phyloP scores from a whole-genome alignment of 2,797 vertebrate species.

The Siniperca scherzeri region DNA sequence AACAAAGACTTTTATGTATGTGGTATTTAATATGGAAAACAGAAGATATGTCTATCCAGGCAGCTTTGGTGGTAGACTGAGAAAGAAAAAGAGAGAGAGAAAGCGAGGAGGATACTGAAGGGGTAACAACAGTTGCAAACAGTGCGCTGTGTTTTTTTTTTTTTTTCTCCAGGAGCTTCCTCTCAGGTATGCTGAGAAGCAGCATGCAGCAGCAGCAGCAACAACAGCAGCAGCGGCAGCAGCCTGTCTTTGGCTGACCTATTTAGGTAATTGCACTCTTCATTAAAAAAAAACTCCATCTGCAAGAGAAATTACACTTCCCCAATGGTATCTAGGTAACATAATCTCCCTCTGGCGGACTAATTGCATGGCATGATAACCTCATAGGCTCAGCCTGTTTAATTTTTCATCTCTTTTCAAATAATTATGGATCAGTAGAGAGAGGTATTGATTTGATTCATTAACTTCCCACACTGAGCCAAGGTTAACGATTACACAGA shows the following conservation, averaged over 20 bases:
- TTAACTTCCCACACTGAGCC: conserved; percentile 94
- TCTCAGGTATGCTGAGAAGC: conserved; percentile 85
- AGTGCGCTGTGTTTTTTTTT: conserved; percentile 42
- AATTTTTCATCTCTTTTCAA: conserved; percentile 99
- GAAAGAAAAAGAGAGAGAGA: conserved; percentile 46
- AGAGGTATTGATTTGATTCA: conserved; percentile 99
- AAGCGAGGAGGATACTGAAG: conserved; percentile 45
- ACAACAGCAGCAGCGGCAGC: conserved; percentile 67
- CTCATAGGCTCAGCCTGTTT: conserved; percentile 95
- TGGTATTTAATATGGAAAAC: conserved; percentile 75
- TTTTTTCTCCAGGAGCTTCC: conserved; percentile 76
- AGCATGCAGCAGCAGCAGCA: conserved; percentile 65
- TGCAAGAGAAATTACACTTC: conserved; percentile 96
- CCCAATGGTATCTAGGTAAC: conserved; percentile 98
- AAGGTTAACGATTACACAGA: conserved; percentile 99
- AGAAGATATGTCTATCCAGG: conserved; percentile 50
- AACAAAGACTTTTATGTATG: conserved; percentile 65
- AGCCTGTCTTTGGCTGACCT: conserved; percentile 91
- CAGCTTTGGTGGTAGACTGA: conserved; percentile 42
- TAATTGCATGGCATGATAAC: conserved; percentile 98
- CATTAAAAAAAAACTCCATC: conserved; percentile 91
- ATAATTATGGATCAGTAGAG: conserved; percentile 99
- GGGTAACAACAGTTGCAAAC: conserved; percentile 75
- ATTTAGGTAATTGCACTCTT: conserved; percentile 94
- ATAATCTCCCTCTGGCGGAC: conserved; percentile 96